Evolutionary conservation across 2,888 invertebrate genomes (phyloP), one percentile per base, ranked within the genome.

Genomic region (Lysandra bellargus): DNA sequence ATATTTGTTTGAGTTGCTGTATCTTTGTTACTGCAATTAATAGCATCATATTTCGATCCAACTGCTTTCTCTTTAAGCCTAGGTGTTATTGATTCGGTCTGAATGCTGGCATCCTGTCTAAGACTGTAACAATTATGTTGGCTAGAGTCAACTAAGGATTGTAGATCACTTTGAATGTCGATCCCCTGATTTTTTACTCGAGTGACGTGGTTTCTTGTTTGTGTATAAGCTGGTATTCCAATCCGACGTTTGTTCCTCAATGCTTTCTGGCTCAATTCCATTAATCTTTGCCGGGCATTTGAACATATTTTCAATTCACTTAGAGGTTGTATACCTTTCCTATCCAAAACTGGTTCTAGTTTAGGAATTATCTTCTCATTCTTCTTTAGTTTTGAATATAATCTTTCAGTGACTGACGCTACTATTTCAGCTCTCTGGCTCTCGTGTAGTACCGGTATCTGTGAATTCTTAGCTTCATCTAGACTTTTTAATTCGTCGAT

Each of bases 361-460:
- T 93, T 87, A 64, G 93, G 83, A 79, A 91, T 84, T 78, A 88
- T 90, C 91, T 91, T 95, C 90, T 92, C 95, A 91, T 90, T 96
- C 90, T 87, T 95, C 88, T 94, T 96, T 53, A 94, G 83, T 83
- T 88, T 96, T 0, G 95, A 95, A 85, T 96, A 97, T 17, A 97
- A 89, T 83, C 97, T 91, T 83, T 96, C 95, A 2, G 97, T 97
- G 2, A 97, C 97, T 0, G 96, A 96, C 4, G 96, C 96, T 2
- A 97, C 96, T 78, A 97, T 96, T 88, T 96, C 96, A 33, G 96
- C 96, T 84, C 96, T 91, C 86, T 96, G 95, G 72, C 92, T 91
- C 79, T 92, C 91, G 81, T 92, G 91, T 4, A 92, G 86, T 80
- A 93, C 88, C 5, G 91, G 86, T 75, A 90, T 85, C 82, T 88